These are phyloP conservation scores for Gila robusta DNA, from an alignment of 2,797 vertebrate species.

Conservation along the genomic window DNA sequence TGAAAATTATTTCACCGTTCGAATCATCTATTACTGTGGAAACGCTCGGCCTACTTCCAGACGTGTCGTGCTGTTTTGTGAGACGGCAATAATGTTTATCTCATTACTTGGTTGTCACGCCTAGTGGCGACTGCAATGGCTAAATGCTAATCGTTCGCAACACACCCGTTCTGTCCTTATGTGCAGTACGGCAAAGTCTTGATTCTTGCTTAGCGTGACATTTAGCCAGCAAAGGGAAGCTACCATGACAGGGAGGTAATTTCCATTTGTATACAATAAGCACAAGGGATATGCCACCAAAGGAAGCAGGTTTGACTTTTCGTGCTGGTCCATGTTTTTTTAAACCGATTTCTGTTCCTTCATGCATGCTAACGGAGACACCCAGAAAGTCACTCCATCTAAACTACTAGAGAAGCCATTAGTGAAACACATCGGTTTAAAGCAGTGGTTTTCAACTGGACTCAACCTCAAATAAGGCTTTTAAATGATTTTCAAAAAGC, in stretches of 20 bases:
- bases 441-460: constrained; percentile 13
- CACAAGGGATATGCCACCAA: constrained; percentile 35
- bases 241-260: constrained; percentile 46
- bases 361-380: constrained; percentile 37
- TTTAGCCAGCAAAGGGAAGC: constrained; percentile 45
- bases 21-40: constrained; percentile 9
- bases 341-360: constrained; percentile 29
- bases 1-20: neutral
- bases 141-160: constrained; percentile 54
- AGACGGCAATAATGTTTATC: constrained; percentile 51
- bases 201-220: constrained; percentile 50
- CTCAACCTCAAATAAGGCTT: neutral
- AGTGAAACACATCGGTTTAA: constrained; percentile 64
- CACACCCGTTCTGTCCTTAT: constrained; percentile 44
- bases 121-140: constrained; percentile 54
- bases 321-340: neutral
- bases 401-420: constrained; percentile 64
- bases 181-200: constrained; percentile 22
- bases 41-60: constrained; percentile 6
- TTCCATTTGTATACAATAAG: constrained; percentile 50
- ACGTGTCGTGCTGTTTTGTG: constrained; percentile 28
- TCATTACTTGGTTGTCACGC: constrained; percentile 71
- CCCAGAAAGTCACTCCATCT: constrained; percentile 65
- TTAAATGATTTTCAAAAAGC: neutral
- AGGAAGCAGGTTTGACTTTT: constrained; percentile 8